phyloP scores from a whole-genome alignment of 2,797 vertebrate genomes.

The Phalanger gymnotis region DNA sequence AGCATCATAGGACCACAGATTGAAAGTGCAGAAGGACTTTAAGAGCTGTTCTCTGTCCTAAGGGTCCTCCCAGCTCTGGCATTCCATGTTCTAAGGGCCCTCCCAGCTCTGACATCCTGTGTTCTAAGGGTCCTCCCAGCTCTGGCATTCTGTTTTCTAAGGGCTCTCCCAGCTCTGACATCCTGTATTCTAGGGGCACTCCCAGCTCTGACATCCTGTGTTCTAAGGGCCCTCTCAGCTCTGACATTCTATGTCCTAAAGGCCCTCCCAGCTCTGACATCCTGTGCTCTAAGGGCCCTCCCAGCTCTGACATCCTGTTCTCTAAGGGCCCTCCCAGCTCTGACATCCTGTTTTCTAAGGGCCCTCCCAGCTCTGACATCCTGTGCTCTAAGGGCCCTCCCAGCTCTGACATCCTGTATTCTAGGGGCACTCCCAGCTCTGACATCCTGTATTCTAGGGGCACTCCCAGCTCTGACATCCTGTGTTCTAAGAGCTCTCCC shows the following conservation, averaged over 20 bases:
- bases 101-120: not conserved
- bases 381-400: not conserved
- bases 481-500: too few species aligned
- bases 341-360: not conserved
- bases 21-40: not conserved
- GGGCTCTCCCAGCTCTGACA: not conserved
- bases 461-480: too few species aligned
- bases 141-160: not conserved
- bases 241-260: not conserved
- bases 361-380: not conserved
- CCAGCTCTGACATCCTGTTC: not conserved
- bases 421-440: not conserved
- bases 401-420: not conserved
- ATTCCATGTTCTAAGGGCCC: not conserved
- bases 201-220: not conserved
- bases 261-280: not conserved
- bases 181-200: not conserved
- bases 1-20: not conserved
- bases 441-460: not conserved
- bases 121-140: not conserved
- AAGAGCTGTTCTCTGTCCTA: not conserved
- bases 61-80: not conserved
- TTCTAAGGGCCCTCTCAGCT: not conserved
- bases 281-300: not conserved
- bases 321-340: not conserved